Base-by-base conservation (phyloP, 2,797 vertebrate genomes). In the Parauchenoglanis ngamensis region DNA sequence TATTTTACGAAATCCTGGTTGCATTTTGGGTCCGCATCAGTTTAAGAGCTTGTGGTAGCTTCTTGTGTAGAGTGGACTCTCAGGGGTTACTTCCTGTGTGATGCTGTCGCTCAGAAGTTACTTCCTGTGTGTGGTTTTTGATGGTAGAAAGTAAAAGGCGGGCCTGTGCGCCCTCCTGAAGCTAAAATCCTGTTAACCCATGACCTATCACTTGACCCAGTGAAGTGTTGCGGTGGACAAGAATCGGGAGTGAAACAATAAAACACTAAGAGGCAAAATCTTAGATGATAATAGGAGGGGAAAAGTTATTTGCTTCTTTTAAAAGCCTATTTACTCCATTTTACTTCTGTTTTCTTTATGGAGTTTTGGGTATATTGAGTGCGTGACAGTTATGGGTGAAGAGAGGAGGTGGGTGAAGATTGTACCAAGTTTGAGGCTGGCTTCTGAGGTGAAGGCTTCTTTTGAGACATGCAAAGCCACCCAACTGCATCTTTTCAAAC, bases 191-290 rank as follows among this genome's bases (percentile, higher is more conserved):
- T 89, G 89, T 92, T 92, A 92, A 91, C 89, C 91, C 89, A 73
- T 92, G 91, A 92, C 91, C 91, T 85, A 85, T 90, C 88, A 92
- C 90, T 92, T 92, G 90, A 92, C 90, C 88, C 89, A 88, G 10
- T 90, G 90, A 90, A 91, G 89, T 92, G 90, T 92, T 85, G 83
- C 63, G 28, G 75, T 85, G 67, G 80, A 84, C 80, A 79, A 88
- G 89, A 90, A 91, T 90, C 77, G 80, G 79, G 57, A 90, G 80
- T 84, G 79, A 90, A 90, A 90, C 89, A 91, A 90, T 91, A 84
- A 87, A 91, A 89, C 85, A 57, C 81, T 63, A 77, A 89, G 87
- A 79, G 25, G 85, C 78, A 77, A 73, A 89, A 70, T 87, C 83
- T 83, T 76, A 78, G 76, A 2, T 85, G 78, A 87, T 88, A 89